Conservation (phyloP, 2,113 vertebrate species). For the Cheilinus undulatus region DNA sequence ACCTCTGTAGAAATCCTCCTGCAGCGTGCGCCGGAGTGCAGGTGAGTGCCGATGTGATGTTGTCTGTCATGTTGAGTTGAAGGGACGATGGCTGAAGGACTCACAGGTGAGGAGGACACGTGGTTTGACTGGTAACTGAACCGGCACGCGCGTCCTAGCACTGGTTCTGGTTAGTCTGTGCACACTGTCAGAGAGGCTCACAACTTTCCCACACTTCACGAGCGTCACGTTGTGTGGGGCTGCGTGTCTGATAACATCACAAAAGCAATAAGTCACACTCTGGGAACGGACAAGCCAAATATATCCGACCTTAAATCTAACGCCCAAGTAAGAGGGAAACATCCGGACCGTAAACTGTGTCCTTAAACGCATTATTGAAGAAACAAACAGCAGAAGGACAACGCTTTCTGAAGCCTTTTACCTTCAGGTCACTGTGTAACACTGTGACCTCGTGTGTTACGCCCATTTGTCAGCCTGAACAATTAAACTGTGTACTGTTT, state of each 20-base stretch:
- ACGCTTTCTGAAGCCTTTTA: no score
- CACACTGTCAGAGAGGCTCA: not conserved
- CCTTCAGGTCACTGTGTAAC: not conserved
- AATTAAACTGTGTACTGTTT: not conserved
- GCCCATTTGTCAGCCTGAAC: not conserved
- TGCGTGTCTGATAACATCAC: conserved; percentile 41
- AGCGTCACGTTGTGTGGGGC: conserved; percentile 21
- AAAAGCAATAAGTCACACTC: conserved; percentile 28
- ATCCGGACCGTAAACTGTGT: not conserved
- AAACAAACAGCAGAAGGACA: not conserved
- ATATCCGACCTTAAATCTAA: not conserved
- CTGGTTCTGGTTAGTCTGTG: not conserved
- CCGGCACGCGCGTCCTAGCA: not conserved
- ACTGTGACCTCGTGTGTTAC: not conserved
- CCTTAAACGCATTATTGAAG: not conserved
- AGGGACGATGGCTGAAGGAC: conserved; percentile 16
- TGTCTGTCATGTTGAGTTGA: conserved; percentile 19
- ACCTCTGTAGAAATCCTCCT: not conserved
- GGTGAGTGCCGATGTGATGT: conserved; percentile 58
- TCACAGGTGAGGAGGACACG: conserved; percentile 53
- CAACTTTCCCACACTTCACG: not conserved
- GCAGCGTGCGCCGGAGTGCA: conserved; percentile 25
- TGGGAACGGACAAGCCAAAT: conserved; percentile 7
- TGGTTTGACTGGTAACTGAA: conserved; percentile 33
- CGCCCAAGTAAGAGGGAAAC: not conserved